Conservation (phyloP, 2,797 vertebrate genomes). For the Scyliorhinus canicula region DNA sequence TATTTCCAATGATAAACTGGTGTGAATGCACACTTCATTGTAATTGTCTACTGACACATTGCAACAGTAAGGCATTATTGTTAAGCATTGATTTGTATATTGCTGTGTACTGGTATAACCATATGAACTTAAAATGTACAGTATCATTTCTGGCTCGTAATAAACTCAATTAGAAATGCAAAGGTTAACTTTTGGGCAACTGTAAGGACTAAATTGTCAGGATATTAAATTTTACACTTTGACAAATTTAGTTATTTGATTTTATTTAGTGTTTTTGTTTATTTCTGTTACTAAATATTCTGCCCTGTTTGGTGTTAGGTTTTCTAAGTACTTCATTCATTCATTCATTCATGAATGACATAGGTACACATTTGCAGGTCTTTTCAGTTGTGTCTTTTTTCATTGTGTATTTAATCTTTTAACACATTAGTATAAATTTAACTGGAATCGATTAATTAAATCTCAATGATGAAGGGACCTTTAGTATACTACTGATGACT, state of each 20-base stretch:
- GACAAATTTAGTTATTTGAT: constrained; percentile 35
- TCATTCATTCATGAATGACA: neutral
- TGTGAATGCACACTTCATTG: constrained; percentile 33
- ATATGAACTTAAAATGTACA: constrained; percentile 33
- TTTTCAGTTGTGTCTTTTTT: neutral
- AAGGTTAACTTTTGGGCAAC: constrained; percentile 25
- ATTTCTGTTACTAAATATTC: constrained; percentile 27
- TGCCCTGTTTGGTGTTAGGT: neutral
- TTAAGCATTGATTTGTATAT: constrained; percentile 38
- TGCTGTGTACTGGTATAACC: constrained; percentile 37
- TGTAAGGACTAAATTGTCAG: constrained; percentile 34
- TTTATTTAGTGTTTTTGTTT: constrained; percentile 32
- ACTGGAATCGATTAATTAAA: constrained; percentile 26
- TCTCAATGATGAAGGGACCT: neutral
- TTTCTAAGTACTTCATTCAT: neutral
- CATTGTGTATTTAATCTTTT: neutral
- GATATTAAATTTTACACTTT: constrained; percentile 38
- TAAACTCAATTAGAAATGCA: constrained; percentile 16
- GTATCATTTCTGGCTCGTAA: constrained; percentile 30
- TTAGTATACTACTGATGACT: constrained; percentile 32
- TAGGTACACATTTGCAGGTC: neutral
- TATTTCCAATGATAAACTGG: constrained; percentile 28
- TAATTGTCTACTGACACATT: constrained; percentile 35
- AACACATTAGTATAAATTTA: constrained; percentile 17
- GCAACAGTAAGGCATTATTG: constrained; percentile 37